These are phyloP conservation scores for Tinamus guttatus DNA, from an alignment of 2,113 vertebrate genomes.

Conservation along the genomic window DNA sequence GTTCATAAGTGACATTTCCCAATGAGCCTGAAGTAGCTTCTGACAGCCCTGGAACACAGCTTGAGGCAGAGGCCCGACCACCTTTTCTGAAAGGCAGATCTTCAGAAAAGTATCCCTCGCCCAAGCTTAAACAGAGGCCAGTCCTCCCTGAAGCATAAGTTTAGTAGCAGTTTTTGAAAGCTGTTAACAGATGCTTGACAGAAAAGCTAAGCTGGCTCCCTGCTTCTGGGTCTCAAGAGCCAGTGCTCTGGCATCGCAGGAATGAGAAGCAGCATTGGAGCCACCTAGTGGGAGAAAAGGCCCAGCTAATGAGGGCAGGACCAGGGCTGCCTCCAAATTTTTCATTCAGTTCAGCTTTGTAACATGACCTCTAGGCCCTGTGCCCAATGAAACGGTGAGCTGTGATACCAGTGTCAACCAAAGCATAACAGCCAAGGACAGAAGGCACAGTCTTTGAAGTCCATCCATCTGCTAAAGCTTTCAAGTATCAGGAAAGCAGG, in stretches of 20 bases:
- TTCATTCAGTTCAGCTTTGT: neutral
- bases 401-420: neutral
- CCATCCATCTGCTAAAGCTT: neutral
- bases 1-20: neutral
- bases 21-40: rapidly evolving
- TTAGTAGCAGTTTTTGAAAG: neutral
- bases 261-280: constrained; percentile 3
- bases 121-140: neutral
- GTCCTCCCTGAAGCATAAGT: neutral
- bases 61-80: neutral
- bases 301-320: rapidly evolving
- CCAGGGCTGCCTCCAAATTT: rapidly evolving
- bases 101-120: neutral
- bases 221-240: neutral
- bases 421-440: neutral
- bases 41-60: neutral
- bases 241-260: neutral
- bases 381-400: rapidly evolving
- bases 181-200: neutral
- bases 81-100: rapidly evolving
- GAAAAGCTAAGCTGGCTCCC: neutral
- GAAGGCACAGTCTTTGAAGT: neutral
- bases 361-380: rapidly evolving
- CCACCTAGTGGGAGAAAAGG: constrained; percentile 55
- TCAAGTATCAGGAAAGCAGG: neutral